Evolutionary conservation across 2,113 vertebrate species (phyloP).

Genomic region (Platanista minor): DNA sequence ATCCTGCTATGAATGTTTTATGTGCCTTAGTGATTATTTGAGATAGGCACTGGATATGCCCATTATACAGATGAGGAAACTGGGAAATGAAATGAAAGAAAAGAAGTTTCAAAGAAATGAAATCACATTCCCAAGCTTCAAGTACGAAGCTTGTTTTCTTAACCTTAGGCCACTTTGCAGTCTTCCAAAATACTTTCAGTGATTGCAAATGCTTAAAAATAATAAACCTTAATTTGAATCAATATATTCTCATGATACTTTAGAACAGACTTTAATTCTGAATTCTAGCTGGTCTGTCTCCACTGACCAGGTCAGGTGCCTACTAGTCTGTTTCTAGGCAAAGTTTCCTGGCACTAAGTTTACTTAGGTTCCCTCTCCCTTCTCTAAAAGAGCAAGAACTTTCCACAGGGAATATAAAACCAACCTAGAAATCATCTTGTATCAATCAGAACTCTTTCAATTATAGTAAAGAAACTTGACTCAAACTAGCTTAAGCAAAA

Average conservation of each 20-base stretch:
- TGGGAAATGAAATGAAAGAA: neutral
- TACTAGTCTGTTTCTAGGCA: neutral
- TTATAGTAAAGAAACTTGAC: neutral
- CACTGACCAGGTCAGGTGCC: neutral
- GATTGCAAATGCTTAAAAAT: neutral
- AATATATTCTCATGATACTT: neutral
- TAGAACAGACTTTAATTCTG: neutral
- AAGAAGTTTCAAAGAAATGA: neutral
- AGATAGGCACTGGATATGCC: neutral
- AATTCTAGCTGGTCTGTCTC: neutral
- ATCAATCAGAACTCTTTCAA: neutral
- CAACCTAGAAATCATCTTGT: neutral
- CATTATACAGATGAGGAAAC: constrained; percentile 2
- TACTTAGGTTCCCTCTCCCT: neutral
- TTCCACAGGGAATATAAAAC: neutral
- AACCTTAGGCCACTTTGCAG: neutral
- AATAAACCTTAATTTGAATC: neutral
- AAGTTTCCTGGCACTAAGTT: neutral
- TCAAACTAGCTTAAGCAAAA: neutral
- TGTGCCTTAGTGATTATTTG: neutral
- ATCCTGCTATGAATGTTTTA: neutral
- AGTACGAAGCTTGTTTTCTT: neutral
- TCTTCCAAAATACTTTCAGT: neutral
- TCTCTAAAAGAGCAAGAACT: neutral
- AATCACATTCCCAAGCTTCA: neutral